Evolutionary conservation across 2,113 vertebrate genomes (phyloP).

Genomic region (Oreocharis arfaki): DNA sequence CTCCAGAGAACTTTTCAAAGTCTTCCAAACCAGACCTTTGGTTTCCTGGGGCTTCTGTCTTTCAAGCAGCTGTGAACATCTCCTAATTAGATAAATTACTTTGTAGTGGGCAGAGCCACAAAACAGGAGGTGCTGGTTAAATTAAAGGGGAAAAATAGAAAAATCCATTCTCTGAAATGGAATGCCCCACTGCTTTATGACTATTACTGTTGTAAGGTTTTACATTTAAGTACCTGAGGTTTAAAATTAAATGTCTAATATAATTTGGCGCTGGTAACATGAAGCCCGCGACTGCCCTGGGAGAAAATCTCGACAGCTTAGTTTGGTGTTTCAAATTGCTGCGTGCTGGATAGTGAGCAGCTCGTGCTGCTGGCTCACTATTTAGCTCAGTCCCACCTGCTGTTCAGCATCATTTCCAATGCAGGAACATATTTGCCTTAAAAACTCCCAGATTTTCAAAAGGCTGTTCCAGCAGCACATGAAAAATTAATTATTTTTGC

Average conservation of each 20-base stretch:
- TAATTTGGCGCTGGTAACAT: conserved; percentile 69
- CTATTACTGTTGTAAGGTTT: conserved; percentile 69
- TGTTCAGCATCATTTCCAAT: conserved; percentile 59
- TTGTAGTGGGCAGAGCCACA: conserved; percentile 66
- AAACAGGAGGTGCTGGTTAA: conserved; percentile 74
- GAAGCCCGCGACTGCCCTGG: conserved; percentile 64
- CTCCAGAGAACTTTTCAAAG: conserved; percentile 71
- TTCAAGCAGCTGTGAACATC: conserved; percentile 68
- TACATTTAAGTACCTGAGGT: conserved; percentile 74
- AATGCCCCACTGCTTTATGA: conserved; percentile 74
- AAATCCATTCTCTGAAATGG: conserved; percentile 64
- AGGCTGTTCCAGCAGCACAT: conserved; percentile 50
- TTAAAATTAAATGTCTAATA: conserved; percentile 79
- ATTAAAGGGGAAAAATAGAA: conserved; percentile 64
- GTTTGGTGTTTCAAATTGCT: conserved; percentile 63
- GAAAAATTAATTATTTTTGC: conserved; percentile 75
- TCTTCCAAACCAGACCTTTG: conserved; percentile 55
- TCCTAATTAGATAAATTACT: conserved; percentile 79
- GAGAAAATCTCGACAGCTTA: conserved; percentile 68
- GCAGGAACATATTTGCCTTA: conserved; percentile 61
- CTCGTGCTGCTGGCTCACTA: background rate
- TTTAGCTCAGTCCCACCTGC: conserved; percentile 26
- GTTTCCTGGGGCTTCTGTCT: conserved; percentile 63
- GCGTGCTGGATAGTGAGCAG: conserved; percentile 31
- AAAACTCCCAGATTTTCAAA: conserved; percentile 38